Evolutionary conservation across 2,888 invertebrate species (phyloP).

Genomic region (Athalia circularis): DNA sequence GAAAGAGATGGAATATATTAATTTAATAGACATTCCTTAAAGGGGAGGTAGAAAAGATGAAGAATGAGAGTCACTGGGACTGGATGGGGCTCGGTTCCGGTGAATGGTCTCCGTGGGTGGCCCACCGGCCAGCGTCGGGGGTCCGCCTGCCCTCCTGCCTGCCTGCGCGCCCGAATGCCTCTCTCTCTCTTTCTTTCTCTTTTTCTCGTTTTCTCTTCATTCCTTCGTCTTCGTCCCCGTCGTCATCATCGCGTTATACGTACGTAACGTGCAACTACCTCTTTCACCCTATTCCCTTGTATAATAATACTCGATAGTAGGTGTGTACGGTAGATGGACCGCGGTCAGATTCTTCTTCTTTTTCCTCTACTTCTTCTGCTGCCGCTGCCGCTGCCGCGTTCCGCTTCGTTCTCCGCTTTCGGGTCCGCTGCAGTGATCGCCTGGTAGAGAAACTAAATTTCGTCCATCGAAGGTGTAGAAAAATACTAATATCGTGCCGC

Average conservation of each 20-base stretch:
- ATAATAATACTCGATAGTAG: not conserved
- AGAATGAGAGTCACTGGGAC: slow-evolving; percentile 68
- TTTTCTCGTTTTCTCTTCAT: slow-evolving; percentile 28
- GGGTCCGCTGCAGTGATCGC: no score
- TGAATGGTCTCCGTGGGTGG: slow-evolving; percentile 74
- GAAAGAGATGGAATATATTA: not conserved
- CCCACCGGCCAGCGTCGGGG: slow-evolving; percentile 61
- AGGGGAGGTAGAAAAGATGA: slow-evolving; percentile 11
- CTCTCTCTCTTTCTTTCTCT: slow-evolving; percentile 47
- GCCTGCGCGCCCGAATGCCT: slow-evolving; percentile 58
- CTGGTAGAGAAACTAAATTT: no score
- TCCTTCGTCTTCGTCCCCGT: slow-evolving; percentile 6
- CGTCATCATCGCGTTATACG: not conserved
- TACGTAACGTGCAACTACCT: no score
- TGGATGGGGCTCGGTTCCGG: slow-evolving; percentile 73
- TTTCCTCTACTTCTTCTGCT: no score
- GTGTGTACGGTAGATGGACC: not conserved
- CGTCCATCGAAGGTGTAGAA: no score
- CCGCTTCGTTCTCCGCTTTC: no score
- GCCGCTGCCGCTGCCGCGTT: no score
- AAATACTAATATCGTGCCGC: no score
- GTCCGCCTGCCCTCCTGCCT: slow-evolving; percentile 78
- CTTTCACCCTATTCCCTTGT: not conserved
- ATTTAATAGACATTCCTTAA: slow-evolving; percentile 27
- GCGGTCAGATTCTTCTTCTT: no score